A percentile compares a stretch with the other conserved stretches of the same genome.
These are phyloP conservation scores for Zhuqinia jingwanae DNA, from an alignment of 2,888 invertebrate genomes.

Conservation along the genomic window DNA sequence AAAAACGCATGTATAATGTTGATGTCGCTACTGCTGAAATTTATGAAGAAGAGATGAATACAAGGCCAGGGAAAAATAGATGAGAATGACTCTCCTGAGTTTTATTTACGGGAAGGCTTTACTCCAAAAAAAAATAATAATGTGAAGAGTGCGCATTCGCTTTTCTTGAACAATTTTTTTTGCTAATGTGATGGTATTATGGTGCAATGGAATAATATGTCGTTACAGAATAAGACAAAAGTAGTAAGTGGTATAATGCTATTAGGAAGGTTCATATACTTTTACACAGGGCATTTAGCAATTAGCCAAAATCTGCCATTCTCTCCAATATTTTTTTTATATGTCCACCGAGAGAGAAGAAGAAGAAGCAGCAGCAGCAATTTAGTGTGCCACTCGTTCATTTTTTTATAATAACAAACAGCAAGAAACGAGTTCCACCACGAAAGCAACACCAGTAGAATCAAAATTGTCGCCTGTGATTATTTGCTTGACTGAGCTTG, in stretches of 20 bases:
- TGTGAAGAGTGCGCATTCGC: slow-evolving; percentile 4
- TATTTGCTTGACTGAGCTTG: slow-evolving; percentile 62
- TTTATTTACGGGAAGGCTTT: slow-evolving; percentile 12
- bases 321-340: slow-evolving; percentile 50
- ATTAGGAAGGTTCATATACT: slow-evolving; percentile 40
- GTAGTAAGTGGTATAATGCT: not conserved
- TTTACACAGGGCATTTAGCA: slow-evolving; percentile 51
- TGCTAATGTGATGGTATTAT: slow-evolving; percentile 33
- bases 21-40: not conserved
- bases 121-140: not conserved
- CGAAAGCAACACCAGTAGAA: slow-evolving; percentile 3
- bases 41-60: slow-evolving; percentile 19
- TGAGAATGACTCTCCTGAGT: slow-evolving; percentile 12
- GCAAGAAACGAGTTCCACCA: not conserved
- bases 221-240: too few relatives aligned
- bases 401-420: slow-evolving; percentile 41
- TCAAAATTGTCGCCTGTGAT: slow-evolving; percentile 64
- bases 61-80: slow-evolving; percentile 8
- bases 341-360: slow-evolving; percentile 40
- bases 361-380: slow-evolving; percentile 6
- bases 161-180: slow-evolving; percentile 6
- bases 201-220: not conserved
- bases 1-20: slow-evolving; percentile 10
- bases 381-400: slow-evolving; percentile 24
- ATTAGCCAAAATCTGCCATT: slow-evolving; percentile 53